A percentile compares a stretch with the other conserved stretches of the same genome.
Conservation (phyloP, 2,888 invertebrate genomes). For the Tribolium freemani region DNA sequence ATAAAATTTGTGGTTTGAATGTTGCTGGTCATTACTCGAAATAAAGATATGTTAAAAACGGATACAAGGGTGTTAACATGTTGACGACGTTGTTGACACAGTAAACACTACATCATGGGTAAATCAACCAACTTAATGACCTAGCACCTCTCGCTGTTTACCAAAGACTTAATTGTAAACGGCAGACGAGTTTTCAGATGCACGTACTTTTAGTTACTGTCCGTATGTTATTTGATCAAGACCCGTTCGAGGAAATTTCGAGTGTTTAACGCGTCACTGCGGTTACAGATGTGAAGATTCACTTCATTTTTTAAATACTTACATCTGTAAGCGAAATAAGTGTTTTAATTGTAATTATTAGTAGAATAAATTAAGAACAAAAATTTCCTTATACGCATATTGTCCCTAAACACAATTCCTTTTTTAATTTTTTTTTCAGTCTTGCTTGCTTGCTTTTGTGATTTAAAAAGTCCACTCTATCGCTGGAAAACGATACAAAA, state of each 20-base stretch:
- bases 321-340: no score
- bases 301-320: no score
- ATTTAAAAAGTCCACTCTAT: no score
- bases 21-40: neutral
- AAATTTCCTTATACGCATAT: no score
- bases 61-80: conserved; percentile 44
- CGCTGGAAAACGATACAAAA: no score
- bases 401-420: no score
- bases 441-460: no score
- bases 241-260: conserved; percentile 34
- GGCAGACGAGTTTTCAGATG: conserved; percentile 30
- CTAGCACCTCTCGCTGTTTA: conserved; percentile 48
- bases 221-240: conserved; percentile 34
- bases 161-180: conserved; percentile 48
- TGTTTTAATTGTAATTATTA: no score
- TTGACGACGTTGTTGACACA: conserved; percentile 36
- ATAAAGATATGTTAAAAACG: conserved; percentile 10
- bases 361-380: no score
- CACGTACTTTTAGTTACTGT: conserved; percentile 35
- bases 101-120: conserved; percentile 46
- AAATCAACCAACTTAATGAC: conserved; percentile 50
- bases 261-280: conserved; percentile 22
- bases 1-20: neutral
- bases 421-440: no score
- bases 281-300: neutral